Conservation (phyloP, 2,113 vertebrate genomes). For the Pithys albifrons region DNA sequence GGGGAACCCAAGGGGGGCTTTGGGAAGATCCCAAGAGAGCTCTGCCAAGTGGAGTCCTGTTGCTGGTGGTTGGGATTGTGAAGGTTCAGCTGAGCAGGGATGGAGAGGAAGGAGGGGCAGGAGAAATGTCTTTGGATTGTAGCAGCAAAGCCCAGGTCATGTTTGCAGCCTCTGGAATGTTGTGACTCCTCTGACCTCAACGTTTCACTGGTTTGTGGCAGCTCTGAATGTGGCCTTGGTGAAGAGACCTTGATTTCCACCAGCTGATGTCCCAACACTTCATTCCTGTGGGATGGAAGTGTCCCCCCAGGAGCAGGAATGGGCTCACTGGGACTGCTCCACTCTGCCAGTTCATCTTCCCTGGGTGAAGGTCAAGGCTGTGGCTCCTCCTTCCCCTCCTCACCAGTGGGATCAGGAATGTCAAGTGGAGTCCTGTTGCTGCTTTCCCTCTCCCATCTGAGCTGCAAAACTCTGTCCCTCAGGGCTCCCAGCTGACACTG, state of each 20-base stretch:
- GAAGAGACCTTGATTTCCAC: background rate
- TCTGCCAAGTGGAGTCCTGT: background rate
- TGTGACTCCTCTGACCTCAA: background rate
- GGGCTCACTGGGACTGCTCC: background rate
- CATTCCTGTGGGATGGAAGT: background rate
- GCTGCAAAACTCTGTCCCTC: background rate
- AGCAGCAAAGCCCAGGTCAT: background rate
- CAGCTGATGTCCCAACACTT: background rate
- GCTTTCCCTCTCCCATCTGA: background rate
- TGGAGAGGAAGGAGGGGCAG: background rate
- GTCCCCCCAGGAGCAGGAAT: background rate
- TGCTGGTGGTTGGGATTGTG: background rate
- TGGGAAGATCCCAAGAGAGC: background rate
- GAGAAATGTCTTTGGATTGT: background rate
- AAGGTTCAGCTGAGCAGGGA: background rate
- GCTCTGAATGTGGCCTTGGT: background rate
- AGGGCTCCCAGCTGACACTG: background rate
- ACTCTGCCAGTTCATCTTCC: background rate
- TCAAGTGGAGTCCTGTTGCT: too few relatives aligned
- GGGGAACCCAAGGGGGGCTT: background rate
- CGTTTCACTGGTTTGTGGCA: background rate
- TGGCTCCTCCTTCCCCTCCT: background rate
- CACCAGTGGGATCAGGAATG: background rate
- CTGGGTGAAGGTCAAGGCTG: background rate
- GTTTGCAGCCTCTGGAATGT: fast-evolving